These are phyloP conservation scores for Phataginus tricuspis DNA, from an alignment of 2,797 vertebrate species.

Conservation along the genomic window DNA sequence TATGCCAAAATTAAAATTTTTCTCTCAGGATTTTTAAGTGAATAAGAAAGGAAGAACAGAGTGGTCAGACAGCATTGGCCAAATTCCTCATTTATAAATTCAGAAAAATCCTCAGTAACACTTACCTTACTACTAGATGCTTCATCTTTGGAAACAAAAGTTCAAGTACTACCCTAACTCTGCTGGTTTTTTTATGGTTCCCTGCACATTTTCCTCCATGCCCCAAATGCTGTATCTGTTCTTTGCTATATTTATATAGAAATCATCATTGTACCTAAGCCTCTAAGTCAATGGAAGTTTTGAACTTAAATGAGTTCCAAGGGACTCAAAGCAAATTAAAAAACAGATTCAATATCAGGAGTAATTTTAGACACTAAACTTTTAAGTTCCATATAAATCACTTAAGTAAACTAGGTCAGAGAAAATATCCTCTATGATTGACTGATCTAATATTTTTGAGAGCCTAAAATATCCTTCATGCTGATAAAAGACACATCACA, in stretches of 20 bases:
- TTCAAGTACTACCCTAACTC: neutral
- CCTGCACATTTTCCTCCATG: neutral
- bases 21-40: neutral
- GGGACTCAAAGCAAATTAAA: constrained; percentile 69
- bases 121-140: neutral
- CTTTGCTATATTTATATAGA: neutral
- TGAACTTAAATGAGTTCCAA: constrained; percentile 62
- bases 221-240: neutral
- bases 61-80: neutral
- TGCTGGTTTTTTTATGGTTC: neutral
- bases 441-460: constrained; percentile 71
- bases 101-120: neutral
- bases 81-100: constrained; percentile 31
- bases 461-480: constrained; percentile 42
- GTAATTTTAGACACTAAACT: constrained; percentile 71
- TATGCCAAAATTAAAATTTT: constrained; percentile 22
- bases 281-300: constrained; percentile 38
- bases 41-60: neutral
- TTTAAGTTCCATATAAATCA: constrained; percentile 71
- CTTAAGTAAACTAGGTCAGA: constrained; percentile 76
- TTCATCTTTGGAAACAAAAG: constrained; percentile 22
- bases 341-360: constrained; percentile 64
- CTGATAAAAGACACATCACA: constrained; percentile 22
- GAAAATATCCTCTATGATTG: constrained; percentile 68
- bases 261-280: neutral